Base-by-base conservation (phyloP, 2,888 invertebrate genomes). In the Theristus sp. region DNA sequence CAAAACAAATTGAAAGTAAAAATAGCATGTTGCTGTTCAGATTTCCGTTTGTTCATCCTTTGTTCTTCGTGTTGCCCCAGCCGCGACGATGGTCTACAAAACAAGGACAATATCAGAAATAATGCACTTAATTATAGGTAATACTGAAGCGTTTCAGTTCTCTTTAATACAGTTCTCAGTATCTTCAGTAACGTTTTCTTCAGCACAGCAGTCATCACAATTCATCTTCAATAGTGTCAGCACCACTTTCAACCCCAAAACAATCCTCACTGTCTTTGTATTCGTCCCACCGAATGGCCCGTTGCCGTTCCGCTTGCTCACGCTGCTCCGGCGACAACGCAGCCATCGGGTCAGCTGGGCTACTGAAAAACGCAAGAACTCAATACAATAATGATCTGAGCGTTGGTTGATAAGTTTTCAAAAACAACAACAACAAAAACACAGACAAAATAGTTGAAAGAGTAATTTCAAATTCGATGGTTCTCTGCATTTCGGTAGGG, bases 11-110 rank as follows among this genome's bases (percentile, higher is more conserved):
- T 38, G 20, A 38, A 38, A 38, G 20, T 20, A 20, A 13, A 10
- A 38, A 13, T 20, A 38, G 20, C n/a, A n/a, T n/a, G n/a, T n/a
- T n/a, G n/a, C n/a, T n/a, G n/a, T n/a, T n/a, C n/a, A n/a, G n/a
- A n/a, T n/a, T n/a, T n/a, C n/a, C n/a, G n/a, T n/a, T n/a, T n/a
- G 6, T 49, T 64, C 63, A 71, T 61, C 71, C 71, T 62, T 70
- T 70, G 58, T 69, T 69, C 62, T 70, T 66, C 24, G 64, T 70
- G 60, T 71, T 71, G 55, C 71, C 71, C 67, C 69, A 70, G 3
- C 71, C 71, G 17, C 70, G 61, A 10, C 68, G 66, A 62, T 71
- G 68, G 52, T 64, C 63, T 57, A 25, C 22, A 57, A 57, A 3
- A 49, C 13, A 49, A 49, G n/a, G 20, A 49, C n/a, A 24, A 17